A percentile compares a stretch with the other conserved stretches of the same genome.
These are phyloP conservation scores for Pteruthius melanotis DNA, from an alignment of 2,113 vertebrate species.

Conservation along the genomic window DNA sequence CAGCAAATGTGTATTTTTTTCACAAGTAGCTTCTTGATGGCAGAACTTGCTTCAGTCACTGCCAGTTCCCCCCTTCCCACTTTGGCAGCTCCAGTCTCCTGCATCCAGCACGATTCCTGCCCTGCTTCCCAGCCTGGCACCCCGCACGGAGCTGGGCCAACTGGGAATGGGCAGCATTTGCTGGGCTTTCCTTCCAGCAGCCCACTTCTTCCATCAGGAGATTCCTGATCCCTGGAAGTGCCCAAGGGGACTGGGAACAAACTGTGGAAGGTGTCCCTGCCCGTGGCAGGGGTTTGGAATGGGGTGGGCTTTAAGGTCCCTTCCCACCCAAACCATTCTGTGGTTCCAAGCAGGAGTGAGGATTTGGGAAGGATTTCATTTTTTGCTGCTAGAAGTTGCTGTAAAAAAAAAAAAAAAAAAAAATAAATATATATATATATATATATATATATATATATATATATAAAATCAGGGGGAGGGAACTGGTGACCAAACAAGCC, in stretches of 20 bases:
- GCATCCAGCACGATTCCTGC: neutral
- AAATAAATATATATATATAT: too few species aligned
- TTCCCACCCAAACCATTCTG: neutral
- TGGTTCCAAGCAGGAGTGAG: neutral
- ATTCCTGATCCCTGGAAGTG: neutral
- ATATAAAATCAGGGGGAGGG: neutral
- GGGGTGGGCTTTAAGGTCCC: neutral
- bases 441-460: too few species aligned
- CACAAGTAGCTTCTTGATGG: neutral
- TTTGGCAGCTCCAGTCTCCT: neutral
- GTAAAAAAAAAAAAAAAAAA: too few species aligned
- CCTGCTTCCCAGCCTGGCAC: neutral
- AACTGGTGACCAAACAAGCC: neutral
- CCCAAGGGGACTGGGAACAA: accelerated
- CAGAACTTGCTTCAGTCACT: neutral
- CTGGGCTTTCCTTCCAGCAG: neutral
- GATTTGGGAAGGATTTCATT: neutral
- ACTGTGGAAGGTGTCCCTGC: neutral
- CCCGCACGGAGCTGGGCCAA: neutral
- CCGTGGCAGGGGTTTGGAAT: neutral
- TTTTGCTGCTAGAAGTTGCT: neutral
- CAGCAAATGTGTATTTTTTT: conserved; percentile 8
- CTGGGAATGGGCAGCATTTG: neutral
- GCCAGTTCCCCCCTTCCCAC: neutral
- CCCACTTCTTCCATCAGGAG: neutral